Conservation (phyloP, 2,888 invertebrate species). For the Synergus umbraculus region DNA sequence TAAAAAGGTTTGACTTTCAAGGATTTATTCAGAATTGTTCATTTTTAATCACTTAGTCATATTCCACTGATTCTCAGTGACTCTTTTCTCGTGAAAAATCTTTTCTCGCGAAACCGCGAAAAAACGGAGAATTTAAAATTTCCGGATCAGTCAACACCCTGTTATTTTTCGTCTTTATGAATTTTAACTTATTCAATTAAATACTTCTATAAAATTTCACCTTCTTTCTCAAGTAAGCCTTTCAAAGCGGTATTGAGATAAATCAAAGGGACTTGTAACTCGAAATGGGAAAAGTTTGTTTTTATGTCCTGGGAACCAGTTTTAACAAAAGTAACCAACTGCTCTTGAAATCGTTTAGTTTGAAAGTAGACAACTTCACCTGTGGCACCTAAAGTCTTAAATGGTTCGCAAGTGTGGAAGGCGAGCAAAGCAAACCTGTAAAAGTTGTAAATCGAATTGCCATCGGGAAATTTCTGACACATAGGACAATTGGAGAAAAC, state of each 20-base stretch:
- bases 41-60: too few relatives aligned
- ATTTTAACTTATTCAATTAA: neutral
- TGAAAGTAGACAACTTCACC: constrained; percentile 16
- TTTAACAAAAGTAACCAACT: constrained; percentile 29
- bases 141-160: too few relatives aligned
- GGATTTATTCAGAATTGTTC: too few relatives aligned
- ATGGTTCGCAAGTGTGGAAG: constrained; percentile 12
- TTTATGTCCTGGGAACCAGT: constrained; percentile 6
- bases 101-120: too few relatives aligned
- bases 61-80: too few relatives aligned
- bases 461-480: neutral
- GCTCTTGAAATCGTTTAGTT: constrained; percentile 24
- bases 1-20: too few relatives aligned
- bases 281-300: constrained; percentile 29
- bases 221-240: neutral
- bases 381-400: constrained; percentile 27
- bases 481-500: neutral
- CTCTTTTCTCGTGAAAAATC: too few relatives aligned
- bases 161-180: too few relatives aligned
- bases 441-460: constrained; percentile 15
- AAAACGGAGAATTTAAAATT: too few relatives aligned
- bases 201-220: neutral
- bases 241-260: neutral
- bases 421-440: neutral
- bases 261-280: constrained; percentile 7